These are phyloP conservation scores for Galbula dea DNA, from an alignment of 2,113 vertebrate genomes.

Conservation along the genomic window DNA sequence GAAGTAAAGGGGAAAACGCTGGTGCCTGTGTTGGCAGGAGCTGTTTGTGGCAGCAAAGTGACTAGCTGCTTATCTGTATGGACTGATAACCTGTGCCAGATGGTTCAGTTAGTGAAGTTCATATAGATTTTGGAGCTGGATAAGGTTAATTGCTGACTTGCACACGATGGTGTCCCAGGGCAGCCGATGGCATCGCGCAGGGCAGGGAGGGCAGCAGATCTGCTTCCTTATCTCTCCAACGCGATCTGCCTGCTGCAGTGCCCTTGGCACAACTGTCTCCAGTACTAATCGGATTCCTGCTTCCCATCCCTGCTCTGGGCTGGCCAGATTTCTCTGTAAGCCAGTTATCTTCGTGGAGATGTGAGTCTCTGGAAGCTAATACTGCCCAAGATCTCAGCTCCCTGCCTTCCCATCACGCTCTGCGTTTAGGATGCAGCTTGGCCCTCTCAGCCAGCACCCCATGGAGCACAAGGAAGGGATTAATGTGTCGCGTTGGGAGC, in stretches of 20 bases:
- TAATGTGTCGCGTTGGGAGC: neutral
- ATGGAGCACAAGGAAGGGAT: neutral
- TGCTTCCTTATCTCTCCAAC: neutral
- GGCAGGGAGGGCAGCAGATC: neutral
- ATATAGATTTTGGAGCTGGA: neutral
- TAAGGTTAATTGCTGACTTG: neutral
- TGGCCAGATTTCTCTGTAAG: neutral
- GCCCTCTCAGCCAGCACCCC: neutral
- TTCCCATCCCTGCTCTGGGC: neutral
- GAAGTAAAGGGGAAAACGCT: neutral
- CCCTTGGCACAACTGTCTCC: neutral
- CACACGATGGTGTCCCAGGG: rapidly evolving
- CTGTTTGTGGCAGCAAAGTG: neutral
- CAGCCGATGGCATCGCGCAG: neutral
- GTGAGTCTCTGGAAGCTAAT: neutral
- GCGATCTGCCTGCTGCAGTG: neutral
- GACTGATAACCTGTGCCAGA: neutral
- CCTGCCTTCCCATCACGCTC: neutral
- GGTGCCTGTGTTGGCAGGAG: neutral
- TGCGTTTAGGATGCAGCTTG: neutral
- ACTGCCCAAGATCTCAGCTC: neutral
- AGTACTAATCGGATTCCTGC: rapidly evolving
- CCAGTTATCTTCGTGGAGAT: neutral
- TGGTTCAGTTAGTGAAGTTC: neutral
- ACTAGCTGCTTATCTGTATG: neutral